A percentile compares a stretch with the other conserved stretches of the same genome.
Conservation (phyloP, 2,113 vertebrate species). For the Peucedramus taeniatus region DNA sequence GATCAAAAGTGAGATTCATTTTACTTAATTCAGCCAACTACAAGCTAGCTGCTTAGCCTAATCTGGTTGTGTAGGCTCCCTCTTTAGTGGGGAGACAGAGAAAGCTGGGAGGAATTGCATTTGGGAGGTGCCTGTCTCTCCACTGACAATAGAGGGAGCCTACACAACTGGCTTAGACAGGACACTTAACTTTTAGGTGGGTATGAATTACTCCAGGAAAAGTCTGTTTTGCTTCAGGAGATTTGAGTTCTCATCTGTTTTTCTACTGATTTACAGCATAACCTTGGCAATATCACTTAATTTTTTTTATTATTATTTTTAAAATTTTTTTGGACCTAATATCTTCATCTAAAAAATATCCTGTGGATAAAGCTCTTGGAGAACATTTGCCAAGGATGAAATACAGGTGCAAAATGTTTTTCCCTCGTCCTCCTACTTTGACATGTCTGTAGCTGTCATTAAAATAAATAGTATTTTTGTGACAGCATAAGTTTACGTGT, state of each 20-base stretch:
- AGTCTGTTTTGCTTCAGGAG: background rate
- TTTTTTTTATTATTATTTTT: no score
- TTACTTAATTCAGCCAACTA: conserved; percentile 25
- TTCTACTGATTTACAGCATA: background rate
- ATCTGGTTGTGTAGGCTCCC: background rate
- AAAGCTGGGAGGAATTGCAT: background rate
- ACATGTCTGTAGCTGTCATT: background rate
- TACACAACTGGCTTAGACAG: background rate
- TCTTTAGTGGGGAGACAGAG: background rate
- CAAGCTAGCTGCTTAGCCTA: background rate
- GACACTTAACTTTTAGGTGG: background rate
- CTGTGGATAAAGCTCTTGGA: background rate
- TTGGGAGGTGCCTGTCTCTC: background rate
- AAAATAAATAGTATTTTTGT: background rate
- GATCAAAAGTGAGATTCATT: conserved; percentile 18
- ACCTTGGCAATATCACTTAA: background rate
- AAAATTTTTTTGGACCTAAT: background rate
- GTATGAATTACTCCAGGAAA: background rate
- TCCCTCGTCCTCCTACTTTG: background rate
- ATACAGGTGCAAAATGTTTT: background rate
- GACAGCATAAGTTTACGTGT: background rate
- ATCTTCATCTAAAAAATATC: background rate
- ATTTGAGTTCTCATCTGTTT: background rate
- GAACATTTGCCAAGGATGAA: background rate
- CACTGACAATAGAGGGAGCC: conserved; percentile 53